Evolutionary conservation across 2,113 vertebrate genomes (phyloP).

Genomic region (Nibea coibor): DNA sequence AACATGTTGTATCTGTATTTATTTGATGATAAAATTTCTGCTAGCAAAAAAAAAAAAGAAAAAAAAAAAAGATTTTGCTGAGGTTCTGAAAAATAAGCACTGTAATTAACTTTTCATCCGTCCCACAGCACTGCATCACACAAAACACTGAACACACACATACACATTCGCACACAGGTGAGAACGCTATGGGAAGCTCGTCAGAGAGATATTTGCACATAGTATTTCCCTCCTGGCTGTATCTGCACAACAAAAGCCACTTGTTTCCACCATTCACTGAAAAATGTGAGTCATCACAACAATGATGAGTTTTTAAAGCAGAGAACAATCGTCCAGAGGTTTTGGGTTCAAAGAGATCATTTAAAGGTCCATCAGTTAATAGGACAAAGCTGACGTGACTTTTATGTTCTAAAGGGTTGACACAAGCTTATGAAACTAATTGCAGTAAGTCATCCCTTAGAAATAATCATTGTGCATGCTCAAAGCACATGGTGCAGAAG

Average conservation of each 20-base stretch:
- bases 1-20: neutral
- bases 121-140: constrained; percentile 8
- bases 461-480: constrained; percentile 18
- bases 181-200: neutral
- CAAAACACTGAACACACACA: constrained; percentile 10
- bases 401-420: neutral
- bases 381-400: neutral
- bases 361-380: neutral
- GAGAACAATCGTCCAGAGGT: neutral
- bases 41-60: neutral
- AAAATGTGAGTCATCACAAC: neutral
- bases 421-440: neutral
- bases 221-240: constrained; percentile 16
- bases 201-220: neutral
- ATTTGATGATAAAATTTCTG: constrained; percentile 11
- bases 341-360: constrained; percentile 1
- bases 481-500: constrained; percentile 5
- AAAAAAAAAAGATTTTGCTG: constrained; percentile 18
- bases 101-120: constrained; percentile 30
- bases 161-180: neutral
- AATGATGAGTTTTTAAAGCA: neutral
- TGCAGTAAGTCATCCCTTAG: neutral
- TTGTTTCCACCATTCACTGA: neutral
- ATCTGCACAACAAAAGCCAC: neutral
- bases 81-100: constrained; percentile 23